Evolutionary conservation across 1,140 invertebrate genomes (phyloP).

Genomic region (Brachionus paranguensis): DNA sequence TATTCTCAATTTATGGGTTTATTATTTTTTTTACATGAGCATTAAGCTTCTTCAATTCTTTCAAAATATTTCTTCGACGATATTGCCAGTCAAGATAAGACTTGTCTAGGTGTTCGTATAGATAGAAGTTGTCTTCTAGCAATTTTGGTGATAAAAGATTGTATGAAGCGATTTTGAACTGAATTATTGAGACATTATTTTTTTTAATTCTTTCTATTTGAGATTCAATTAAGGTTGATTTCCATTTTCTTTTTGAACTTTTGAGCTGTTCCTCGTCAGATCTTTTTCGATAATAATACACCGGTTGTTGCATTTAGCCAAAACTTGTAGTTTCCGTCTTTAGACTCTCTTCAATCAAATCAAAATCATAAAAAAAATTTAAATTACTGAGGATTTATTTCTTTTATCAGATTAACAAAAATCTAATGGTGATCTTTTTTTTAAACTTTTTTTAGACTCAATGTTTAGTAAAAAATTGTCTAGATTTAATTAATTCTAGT

Average conservation of each 20-base stretch:
- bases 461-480: too few species aligned
- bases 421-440: too few species aligned
- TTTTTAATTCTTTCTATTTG: neutral
- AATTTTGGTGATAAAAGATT: conserved; percentile 80
- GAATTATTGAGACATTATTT: neutral
- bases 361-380: neutral
- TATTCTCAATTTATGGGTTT: too few species aligned
- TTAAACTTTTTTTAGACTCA: too few species aligned
- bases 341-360: neutral
- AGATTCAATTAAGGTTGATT: neutral
- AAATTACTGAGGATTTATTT: too few species aligned
- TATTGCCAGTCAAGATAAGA: conserved; percentile 65
- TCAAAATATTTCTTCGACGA: conserved; percentile 63
- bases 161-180: conserved; percentile 56
- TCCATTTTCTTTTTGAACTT: neutral
- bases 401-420: neutral
- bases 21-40: conserved; percentile 65
- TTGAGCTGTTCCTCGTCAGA: neutral
- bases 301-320: too few species aligned
- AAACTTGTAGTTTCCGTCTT: neutral
- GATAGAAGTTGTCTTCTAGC: conserved; percentile 65
- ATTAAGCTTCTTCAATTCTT: conserved; percentile 65
- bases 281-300: neutral
- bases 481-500: too few species aligned
- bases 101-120: conserved; percentile 65